Evolutionary conservation across 1,140 invertebrate species (phyloP), one percentile per base, ranked within the genome.

Genomic region (Saccostrea glomerata): DNA sequence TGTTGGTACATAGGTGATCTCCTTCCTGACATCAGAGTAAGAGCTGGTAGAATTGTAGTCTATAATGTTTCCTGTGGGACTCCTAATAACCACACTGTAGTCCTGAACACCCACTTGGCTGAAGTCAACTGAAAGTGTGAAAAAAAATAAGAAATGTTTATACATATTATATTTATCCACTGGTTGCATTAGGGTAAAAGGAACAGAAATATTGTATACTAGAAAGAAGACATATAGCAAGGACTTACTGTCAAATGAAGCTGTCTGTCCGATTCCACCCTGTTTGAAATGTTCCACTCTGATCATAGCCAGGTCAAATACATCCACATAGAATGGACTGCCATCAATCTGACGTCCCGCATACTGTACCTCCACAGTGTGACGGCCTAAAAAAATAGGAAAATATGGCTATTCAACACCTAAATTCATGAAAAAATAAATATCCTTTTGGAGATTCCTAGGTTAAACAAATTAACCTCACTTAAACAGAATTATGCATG

Each of bases 311-410:
- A 98, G 96, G 95, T 99, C 98, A 94, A 98, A 99, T 0, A 98
- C 97, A 95, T 99, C 98, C 93, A 98, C 99, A 88, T 97, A 97
- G 95, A 98, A 99, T 23, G 99, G 99, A 90, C 98, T 99, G 25
- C 98, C 98, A n/a, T 97, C 96, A 25, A 99, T 96, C 23, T 97
- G 97, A 93, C 98, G 98, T 0, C 98, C 97, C 89, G 97, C 97
- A 94, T 98, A 98, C 17, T 98, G 96, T 2, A 99, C 98, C 94
- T 99, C 97, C 89, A 98, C 97, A 91, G 96, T 97, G 92, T 98
- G 97, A 4, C 96, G 96, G 54, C 97, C 97, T 97, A 92, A 82
- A 92, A 82, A 63, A 17, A 4, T 13, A 60, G 13, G 58, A 20
- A 60, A 47, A 47, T 47, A 47, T 47, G 9, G 47, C 9, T 47